These are phyloP conservation scores for Drosophila trichaetosa DNA, from an alignment of 2,888 invertebrate species.

Conservation along the genomic window DNA sequence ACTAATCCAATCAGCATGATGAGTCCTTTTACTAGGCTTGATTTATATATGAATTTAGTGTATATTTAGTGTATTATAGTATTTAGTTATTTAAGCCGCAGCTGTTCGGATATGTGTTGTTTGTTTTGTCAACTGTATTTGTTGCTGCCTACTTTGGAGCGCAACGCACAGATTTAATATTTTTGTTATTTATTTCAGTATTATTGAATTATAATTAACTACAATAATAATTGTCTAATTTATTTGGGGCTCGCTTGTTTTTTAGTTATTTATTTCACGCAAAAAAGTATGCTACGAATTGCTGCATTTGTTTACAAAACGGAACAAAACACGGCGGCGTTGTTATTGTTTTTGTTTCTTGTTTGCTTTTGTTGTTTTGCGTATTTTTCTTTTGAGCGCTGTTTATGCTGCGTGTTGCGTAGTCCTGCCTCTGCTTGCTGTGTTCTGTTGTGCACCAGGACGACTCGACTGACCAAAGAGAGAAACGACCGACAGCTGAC, in stretches of 20 bases:
- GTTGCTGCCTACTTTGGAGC: conserved; percentile 24
- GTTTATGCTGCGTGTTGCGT: conserved; percentile 31
- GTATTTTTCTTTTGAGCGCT: conserved; percentile 28
- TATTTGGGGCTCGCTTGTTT: background rate
- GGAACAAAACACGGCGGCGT: conserved; percentile 26
- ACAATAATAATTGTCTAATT: conserved; percentile 26
- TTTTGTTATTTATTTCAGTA: conserved; percentile 7
- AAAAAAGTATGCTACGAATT: conserved; percentile 38
- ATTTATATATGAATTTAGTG: conserved; percentile 1
- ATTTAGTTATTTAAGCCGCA: conserved; percentile 9
- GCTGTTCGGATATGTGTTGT: conserved; percentile 53
- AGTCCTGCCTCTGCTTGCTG: conserved; percentile 18
- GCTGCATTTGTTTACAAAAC: conserved; percentile 46
- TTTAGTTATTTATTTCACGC: conserved; percentile 9
- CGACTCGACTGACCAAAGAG: conserved; percentile 22
- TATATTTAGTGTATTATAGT: conserved; percentile 12
- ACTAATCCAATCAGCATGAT: conserved; percentile 94
- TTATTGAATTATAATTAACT: conserved; percentile 5
- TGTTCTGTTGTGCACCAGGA: conserved; percentile 21
- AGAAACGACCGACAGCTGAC: conserved; percentile 22
- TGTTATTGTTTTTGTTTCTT: background rate
- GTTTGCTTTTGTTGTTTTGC: conserved; percentile 11
- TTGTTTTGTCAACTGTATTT: conserved; percentile 10
- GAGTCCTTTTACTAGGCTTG: conserved; percentile 28
- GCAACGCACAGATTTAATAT: conserved; percentile 27